Evolutionary conservation across 2,113 vertebrate species (phyloP).

Genomic region (Oryctolagus cuniculus): mOryCun1.1 NC_091432.1:186931501-186932000

Average conservation of each 20-base stretch:
- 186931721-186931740: background rate
- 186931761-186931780: background rate
- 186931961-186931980: background rate
- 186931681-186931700: background rate
- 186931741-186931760: background rate
- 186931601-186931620: background rate
- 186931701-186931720: background rate
- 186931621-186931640: background rate
- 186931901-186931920: background rate
- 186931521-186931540: too few species aligned
- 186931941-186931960: background rate
- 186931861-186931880: background rate
- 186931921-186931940: background rate
- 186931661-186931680: background rate
- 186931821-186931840: background rate
- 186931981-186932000: background rate
- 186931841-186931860: background rate
- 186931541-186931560: too few species aligned
- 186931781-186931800: background rate
- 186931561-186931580: too few species aligned
- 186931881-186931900: background rate
- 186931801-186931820: background rate
- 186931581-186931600: background rate
- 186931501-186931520: too few species aligned
- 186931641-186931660: background rate